Conservation (phyloP, 2,113 vertebrate genomes). For the Bubalus kerabau region DNA sequence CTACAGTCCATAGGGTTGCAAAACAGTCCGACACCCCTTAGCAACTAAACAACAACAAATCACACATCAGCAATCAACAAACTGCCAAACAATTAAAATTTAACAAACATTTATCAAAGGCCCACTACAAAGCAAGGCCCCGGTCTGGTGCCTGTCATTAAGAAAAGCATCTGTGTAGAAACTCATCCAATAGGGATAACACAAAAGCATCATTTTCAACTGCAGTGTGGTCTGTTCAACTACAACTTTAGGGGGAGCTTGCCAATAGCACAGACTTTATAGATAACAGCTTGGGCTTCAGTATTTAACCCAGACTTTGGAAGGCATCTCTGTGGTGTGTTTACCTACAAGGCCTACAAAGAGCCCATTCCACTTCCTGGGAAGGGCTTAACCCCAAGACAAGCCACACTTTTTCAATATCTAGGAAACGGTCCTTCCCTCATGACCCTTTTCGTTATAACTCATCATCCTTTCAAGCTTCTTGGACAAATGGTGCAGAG, state of each 20-base stretch:
- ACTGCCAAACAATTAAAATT: neutral
- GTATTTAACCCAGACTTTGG: neutral
- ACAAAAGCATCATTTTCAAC: neutral
- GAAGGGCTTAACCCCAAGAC: constrained; percentile 48
- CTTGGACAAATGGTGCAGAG: neutral
- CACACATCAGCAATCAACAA: neutral
- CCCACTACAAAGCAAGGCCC: neutral
- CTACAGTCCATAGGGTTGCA: neutral
- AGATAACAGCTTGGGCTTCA: neutral
- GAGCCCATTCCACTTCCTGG: constrained; percentile 31
- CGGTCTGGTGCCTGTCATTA: neutral
- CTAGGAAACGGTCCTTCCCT: constrained; percentile 39
- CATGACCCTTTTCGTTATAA: neutral
- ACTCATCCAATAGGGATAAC: neutral
- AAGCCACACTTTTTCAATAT: constrained; percentile 54
- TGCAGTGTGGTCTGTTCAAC: neutral
- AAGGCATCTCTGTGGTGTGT: neutral
- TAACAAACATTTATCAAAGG: neutral
- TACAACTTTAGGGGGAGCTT: neutral
- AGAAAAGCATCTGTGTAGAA: neutral
- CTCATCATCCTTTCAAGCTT: neutral
- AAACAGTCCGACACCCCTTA: neutral
- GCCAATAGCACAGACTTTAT: neutral
- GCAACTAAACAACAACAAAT: neutral
- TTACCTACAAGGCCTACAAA: constrained; percentile 44